Conservation (phyloP, 2,797 vertebrate genomes). For the Knipowitschia caucasica region DNA sequence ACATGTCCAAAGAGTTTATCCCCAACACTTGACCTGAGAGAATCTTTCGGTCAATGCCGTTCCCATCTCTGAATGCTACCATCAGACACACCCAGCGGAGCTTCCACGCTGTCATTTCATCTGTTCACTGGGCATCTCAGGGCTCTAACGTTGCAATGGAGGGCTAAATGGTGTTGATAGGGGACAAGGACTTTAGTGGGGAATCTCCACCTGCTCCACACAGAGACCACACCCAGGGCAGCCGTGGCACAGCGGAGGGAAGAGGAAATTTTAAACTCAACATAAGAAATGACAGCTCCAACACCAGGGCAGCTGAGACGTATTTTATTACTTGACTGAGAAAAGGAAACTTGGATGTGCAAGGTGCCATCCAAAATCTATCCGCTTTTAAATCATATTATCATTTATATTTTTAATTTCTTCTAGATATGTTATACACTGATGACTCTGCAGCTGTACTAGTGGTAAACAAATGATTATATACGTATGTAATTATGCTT, state of each 20-base stretch:
- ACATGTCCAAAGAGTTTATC: slow-evolving; percentile 15
- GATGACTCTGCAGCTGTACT: no score
- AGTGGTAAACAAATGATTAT: no score
- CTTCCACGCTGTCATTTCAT: slow-evolving; percentile 50
- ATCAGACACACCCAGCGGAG: slow-evolving; percentile 7
- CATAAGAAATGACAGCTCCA: slow-evolving; percentile 20
- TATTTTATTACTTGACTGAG: slow-evolving; percentile 44
- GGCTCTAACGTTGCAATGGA: slow-evolving; percentile 36
- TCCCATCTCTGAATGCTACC: slow-evolving; percentile 18
- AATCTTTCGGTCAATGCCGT: slow-evolving; percentile 20
- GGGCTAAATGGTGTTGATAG: slow-evolving; percentile 53
- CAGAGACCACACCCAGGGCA: slow-evolving; percentile 50
- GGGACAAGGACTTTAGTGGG: slow-evolving; percentile 51
- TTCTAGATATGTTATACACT: no score
- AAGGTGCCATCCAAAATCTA: slow-evolving; percentile 38
- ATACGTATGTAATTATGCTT: no score
- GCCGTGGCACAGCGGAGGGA: slow-evolving; percentile 21
- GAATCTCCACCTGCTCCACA: slow-evolving; percentile 65
- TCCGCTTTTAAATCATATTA: slow-evolving; percentile 36
- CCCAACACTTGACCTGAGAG: slow-evolving; percentile 24
- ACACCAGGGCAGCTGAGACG: slow-evolving; percentile 49
- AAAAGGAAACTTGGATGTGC: slow-evolving; percentile 37
- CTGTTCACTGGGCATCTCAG: slow-evolving; percentile 63
- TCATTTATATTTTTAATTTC: slow-evolving; percentile 36
- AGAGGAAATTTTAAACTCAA: slow-evolving; percentile 38